phyloP scores from a whole-genome alignment of 2,797 vertebrate genomes.

The Notolabrus celidotus region DNA sequence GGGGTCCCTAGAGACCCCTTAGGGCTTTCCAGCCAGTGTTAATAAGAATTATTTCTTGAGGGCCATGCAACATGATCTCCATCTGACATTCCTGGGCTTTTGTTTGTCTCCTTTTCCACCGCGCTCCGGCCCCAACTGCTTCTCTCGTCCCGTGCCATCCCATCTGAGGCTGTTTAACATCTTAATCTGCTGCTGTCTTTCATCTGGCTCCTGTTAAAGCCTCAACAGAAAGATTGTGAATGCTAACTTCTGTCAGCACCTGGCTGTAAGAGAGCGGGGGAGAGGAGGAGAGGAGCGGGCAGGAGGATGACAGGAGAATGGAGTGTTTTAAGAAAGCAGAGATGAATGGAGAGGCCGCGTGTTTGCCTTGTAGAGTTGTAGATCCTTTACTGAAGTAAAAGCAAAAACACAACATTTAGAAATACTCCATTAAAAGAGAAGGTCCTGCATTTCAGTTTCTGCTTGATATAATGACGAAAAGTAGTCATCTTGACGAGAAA shows the following conservation, averaged over 20 bases:
- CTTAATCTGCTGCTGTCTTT: conserved; percentile 88
- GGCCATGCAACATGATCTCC: conserved; percentile 79
- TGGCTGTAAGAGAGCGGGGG: conserved; percentile 76
- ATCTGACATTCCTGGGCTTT: conserved; percentile 82
- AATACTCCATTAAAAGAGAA: not conserved
- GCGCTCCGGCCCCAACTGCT: conserved; percentile 69
- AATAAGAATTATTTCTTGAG: conserved; percentile 81
- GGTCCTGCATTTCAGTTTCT: too few species aligned
- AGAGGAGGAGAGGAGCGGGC: conserved; percentile 51
- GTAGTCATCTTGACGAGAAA: too few species aligned
- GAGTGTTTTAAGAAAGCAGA: conserved; percentile 35
- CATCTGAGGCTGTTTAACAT: conserved; percentile 83
- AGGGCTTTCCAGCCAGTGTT: conserved; percentile 73
- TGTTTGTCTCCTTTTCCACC: conserved; percentile 78
- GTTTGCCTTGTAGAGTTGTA: conserved; percentile 18
- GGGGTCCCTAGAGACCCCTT: conserved; percentile 58
- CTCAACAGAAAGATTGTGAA: conserved; percentile 83
- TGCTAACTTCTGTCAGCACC: conserved; percentile 86
- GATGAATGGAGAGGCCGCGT: conserved; percentile 15
- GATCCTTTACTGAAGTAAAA: not conserved
- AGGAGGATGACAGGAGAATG: conserved; percentile 30
- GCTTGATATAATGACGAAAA: too few species aligned
- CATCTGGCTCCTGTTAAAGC: conserved; percentile 87
- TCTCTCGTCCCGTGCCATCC: conserved; percentile 80
- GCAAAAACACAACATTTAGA: not conserved